phyloP scores from a whole-genome alignment of 2,113 vertebrate species.

The Oreochromis spilurus region DNA sequence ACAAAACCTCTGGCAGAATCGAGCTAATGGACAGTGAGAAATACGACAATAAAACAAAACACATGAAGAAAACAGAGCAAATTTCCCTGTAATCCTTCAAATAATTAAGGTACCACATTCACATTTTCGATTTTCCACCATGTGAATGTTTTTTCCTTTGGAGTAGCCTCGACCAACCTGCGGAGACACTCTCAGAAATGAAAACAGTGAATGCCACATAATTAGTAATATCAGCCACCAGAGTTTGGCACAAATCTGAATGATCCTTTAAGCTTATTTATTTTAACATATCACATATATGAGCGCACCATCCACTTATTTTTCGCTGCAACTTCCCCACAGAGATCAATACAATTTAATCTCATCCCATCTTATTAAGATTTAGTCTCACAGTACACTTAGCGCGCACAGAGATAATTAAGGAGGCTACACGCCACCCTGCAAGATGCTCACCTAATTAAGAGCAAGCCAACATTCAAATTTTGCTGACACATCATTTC shows the following conservation, averaged over 20 bases:
- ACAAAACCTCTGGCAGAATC: neutral
- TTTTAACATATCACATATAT: neutral
- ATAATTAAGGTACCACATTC: neutral
- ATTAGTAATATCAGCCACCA: neutral
- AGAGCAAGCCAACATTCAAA: neutral
- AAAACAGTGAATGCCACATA: neutral
- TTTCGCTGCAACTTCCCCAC: neutral
- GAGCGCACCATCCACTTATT: neutral
- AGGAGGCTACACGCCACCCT: neutral
- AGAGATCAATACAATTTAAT: conserved; percentile 32
- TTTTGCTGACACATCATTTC: neutral
- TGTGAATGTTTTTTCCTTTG: neutral
- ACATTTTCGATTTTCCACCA: neutral
- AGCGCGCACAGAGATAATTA: neutral
- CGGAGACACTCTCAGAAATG: neutral
- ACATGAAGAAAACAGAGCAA: neutral
- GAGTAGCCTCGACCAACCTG: neutral
- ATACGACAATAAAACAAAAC: neutral
- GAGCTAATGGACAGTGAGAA: neutral
- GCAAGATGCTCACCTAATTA: neutral
- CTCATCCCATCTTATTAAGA: conserved; percentile 10
- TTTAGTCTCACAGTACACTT: conserved; percentile 16
- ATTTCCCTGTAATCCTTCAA: neutral
- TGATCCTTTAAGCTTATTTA: neutral
- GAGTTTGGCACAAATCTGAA: neutral